phyloP scores from a whole-genome alignment of 2,797 vertebrate genomes.

The Epinephelus malabaricus region DNA sequence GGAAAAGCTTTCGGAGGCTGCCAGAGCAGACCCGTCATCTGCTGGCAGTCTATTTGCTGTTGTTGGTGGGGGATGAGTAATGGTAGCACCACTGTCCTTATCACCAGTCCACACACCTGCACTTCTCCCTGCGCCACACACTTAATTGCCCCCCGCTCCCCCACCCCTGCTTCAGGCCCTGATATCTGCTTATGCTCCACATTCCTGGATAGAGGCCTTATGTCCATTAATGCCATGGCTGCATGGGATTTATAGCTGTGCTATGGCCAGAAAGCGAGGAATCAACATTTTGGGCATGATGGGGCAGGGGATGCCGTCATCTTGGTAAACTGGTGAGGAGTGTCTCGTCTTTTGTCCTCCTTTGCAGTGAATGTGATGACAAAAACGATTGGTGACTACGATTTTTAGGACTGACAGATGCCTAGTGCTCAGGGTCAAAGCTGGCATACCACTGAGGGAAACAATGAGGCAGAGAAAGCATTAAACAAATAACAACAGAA shows the following conservation, averaged over 20 bases:
- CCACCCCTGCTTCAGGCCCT: constrained; percentile 70
- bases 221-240: constrained; percentile 80
- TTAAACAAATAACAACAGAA: constrained; percentile 59
- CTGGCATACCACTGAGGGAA: constrained; percentile 44
- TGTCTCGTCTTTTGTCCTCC: constrained; percentile 36
- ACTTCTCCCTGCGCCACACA: constrained; percentile 85
- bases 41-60: constrained; percentile 86
- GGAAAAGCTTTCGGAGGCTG: constrained; percentile 83
- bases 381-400: constrained; percentile 38
- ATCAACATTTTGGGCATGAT: constrained; percentile 44
- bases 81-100: constrained; percentile 86
- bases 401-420: constrained; percentile 51
- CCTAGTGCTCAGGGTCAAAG: constrained; percentile 57
- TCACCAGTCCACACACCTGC: constrained; percentile 88
- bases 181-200: constrained; percentile 88
- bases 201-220: constrained; percentile 84
- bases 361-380: constrained; percentile 26
- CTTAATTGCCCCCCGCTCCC: constrained; percentile 87
- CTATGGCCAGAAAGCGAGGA: constrained; percentile 41
- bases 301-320: constrained; percentile 31
- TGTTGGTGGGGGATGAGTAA: constrained; percentile 86
- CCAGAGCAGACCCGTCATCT: constrained; percentile 83
- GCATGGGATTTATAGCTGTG: constrained; percentile 75
- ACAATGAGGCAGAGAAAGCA: constrained; percentile 38
- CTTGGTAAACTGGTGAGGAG: constrained; percentile 26